phyloP scores from a whole-genome alignment of 2,888 invertebrate genomes.

The Ypsolopha sequella region DNA sequence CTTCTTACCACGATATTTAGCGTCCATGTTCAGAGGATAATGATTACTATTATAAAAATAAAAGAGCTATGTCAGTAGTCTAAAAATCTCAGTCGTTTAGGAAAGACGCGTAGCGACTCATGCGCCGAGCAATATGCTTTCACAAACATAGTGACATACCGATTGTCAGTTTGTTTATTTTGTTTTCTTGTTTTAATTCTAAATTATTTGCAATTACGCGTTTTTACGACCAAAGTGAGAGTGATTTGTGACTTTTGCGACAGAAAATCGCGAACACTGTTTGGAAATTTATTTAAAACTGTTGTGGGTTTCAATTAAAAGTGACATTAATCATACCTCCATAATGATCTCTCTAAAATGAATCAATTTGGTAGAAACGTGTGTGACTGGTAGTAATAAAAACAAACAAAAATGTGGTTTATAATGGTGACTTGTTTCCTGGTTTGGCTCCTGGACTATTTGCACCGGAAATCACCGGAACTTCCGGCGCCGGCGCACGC shows the following conservation, averaged over 20 bases:
- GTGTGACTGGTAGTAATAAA: background rate
- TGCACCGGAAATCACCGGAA: conserved; percentile 38
- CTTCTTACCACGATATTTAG: too few species aligned
- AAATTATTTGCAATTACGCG: too few species aligned
- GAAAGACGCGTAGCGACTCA: too few species aligned
- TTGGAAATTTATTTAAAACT: too few species aligned
- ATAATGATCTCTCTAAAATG: too few species aligned
- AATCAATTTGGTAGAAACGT: background rate
- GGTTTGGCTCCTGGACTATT: conserved; percentile 54
- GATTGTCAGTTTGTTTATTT: background rate
- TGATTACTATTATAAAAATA: too few species aligned
- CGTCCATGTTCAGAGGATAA: too few species aligned
- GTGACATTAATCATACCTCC: too few species aligned
- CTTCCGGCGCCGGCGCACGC: conserved; percentile 21
- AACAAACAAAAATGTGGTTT: conserved; percentile 40
- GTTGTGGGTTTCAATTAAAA: too few species aligned
- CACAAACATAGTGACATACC: conserved; percentile 5
- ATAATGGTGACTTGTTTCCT: conserved; percentile 49
- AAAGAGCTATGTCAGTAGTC: too few species aligned
- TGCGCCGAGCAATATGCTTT: background rate
- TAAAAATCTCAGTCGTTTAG: too few species aligned
- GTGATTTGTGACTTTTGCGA: background rate
- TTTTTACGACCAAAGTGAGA: too few species aligned
- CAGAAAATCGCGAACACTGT: background rate
- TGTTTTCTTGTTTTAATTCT: background rate